A percentile compares a stretch with the other conserved stretches of the same genome.
Conservation (phyloP, 2,113 vertebrate genomes). For the Tragelaphus buxtoni region DNA sequence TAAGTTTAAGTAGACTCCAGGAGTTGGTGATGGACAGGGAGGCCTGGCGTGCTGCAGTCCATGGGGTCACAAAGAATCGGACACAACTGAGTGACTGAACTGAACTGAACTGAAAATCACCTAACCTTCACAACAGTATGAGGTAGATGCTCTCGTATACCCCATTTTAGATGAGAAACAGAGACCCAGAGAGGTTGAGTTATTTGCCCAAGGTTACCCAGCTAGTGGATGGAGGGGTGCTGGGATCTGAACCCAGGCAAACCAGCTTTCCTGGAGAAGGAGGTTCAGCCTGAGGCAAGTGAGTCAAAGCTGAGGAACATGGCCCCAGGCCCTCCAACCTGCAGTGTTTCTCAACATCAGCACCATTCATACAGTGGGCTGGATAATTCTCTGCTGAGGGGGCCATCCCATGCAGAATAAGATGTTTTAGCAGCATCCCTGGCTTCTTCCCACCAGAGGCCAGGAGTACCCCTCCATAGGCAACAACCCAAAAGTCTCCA, state of each 20-base stretch:
- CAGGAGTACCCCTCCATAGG: neutral
- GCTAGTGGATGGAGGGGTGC: neutral
- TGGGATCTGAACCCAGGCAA: neutral
- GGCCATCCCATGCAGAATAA: neutral
- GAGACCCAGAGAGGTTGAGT: neutral
- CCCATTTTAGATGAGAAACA: neutral
- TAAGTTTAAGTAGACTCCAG: neutral
- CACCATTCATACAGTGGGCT: rapidly evolving
- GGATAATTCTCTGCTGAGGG: neutral
- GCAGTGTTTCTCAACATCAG: neutral
- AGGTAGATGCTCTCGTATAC: neutral
- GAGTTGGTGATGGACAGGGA: neutral
- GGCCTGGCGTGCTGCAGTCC: neutral
- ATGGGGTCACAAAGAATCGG: neutral
- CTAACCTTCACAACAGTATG: neutral
- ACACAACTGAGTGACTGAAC: neutral
- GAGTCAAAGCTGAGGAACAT: neutral
- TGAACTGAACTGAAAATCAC: neutral
- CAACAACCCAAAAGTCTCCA: neutral
- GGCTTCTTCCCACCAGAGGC: neutral
- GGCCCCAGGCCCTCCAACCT: neutral
- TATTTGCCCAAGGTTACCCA: neutral
- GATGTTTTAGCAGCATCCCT: neutral
- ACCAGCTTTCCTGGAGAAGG: neutral
- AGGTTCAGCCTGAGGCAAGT: neutral